These are phyloP conservation scores for Melitaea cinxia DNA, from an alignment of 1,140 invertebrate species.

Conservation along the genomic window DNA sequence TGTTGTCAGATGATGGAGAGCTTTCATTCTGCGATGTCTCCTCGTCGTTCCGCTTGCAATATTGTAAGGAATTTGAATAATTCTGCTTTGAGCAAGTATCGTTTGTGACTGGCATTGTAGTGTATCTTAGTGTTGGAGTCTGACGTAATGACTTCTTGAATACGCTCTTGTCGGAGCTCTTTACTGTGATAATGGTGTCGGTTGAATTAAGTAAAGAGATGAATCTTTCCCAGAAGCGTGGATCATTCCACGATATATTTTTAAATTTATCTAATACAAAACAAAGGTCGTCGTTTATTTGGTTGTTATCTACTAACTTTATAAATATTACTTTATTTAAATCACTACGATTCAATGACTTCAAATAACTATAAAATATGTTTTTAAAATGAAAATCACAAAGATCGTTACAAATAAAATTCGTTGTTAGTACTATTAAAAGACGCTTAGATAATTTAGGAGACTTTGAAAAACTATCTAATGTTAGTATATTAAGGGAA, in stretches of 20 bases:
- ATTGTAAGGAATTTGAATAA: conserved; percentile 76
- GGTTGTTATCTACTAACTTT: conserved; percentile 73
- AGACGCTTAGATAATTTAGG: conserved; percentile 77
- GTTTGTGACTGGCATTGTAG: conserved; percentile 76
- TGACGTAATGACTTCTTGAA: conserved; percentile 77
- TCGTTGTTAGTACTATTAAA: conserved; percentile 73
- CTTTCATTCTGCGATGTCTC: conserved; percentile 74
- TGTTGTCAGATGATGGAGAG: conserved; percentile 76
- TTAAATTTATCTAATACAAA: conserved; percentile 76
- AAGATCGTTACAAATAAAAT: conserved; percentile 77
- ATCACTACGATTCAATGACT: conserved; percentile 73
- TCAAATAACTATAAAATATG: conserved; percentile 77
- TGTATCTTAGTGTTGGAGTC: conserved; percentile 73
- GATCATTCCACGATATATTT: conserved; percentile 73
- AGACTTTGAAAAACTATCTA: conserved; percentile 78
- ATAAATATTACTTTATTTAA: conserved; percentile 77
- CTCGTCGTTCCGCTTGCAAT: conserved; percentile 68
- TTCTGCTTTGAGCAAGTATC: conserved; percentile 77
- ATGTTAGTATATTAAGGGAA: conserved; percentile 71
- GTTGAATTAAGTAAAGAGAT: conserved; percentile 72
- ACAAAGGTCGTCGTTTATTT: conserved; percentile 75
- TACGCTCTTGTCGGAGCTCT: conserved; percentile 70
- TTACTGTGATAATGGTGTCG: conserved; percentile 77
- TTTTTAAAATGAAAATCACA: conserved; percentile 77
- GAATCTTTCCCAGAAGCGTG: conserved; percentile 75